Percentiles rank a stretch among this genome's conserved stretches.
Conservation (phyloP, 2,888 invertebrate species). For the Andrena hattorfiana region DNA sequence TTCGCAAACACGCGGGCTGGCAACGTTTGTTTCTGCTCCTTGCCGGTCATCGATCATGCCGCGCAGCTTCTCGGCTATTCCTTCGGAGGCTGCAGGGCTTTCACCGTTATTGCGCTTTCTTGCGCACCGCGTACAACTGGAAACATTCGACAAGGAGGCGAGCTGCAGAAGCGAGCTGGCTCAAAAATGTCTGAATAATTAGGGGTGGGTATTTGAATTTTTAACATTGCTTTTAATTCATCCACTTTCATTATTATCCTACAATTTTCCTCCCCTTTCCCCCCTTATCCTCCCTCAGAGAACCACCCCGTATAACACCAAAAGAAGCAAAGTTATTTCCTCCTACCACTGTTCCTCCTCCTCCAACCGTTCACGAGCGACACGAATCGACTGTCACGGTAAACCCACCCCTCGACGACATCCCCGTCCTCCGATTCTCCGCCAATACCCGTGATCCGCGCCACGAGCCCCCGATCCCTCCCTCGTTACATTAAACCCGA, state of each 20-base stretch:
- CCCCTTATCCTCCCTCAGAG: too few species aligned
- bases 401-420: neutral
- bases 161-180: neutral
- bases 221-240: too few species aligned
- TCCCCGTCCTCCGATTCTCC: neutral
- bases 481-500: conserved; percentile 39
- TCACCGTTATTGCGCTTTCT: neutral
- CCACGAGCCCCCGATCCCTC: conserved; percentile 23
- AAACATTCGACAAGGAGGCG: neutral
- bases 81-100: neutral
- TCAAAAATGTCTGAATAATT: too few species aligned
- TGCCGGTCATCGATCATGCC: conserved; percentile 38
- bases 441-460: neutral
- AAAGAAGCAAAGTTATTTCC: neutral
- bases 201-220: too few species aligned
- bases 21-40: conserved; percentile 27
- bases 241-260: too few species aligned
- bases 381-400: neutral
- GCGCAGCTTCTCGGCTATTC: neutral
- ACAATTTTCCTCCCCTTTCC: too few species aligned
- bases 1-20: conserved; percentile 36
- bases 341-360: neutral
- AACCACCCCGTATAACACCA: neutral
- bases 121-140: neutral
- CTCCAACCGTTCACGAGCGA: neutral